A percentile compares a stretch with the other conserved stretches of the same genome.
phyloP scores from a whole-genome alignment of 2,888 invertebrate species.

The Dioctria linearis region DNA sequence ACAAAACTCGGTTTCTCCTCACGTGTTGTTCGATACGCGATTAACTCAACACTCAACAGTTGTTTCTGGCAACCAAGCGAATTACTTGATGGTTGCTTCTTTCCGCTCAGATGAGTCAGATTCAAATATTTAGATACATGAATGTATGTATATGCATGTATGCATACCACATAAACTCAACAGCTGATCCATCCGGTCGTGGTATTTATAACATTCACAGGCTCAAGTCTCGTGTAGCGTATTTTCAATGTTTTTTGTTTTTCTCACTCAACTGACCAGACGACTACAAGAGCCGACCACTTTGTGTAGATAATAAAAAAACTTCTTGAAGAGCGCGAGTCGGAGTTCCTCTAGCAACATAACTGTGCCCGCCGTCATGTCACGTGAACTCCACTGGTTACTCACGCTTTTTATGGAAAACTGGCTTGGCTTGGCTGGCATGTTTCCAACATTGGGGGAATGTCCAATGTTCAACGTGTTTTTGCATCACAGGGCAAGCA shows the following conservation, averaged over 20 bases:
- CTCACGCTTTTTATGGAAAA: background rate
- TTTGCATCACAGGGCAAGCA: background rate
- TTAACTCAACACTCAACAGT: constrained; percentile 46
- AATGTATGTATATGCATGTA: no score
- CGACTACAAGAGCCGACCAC: no score
- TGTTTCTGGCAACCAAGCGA: constrained; percentile 29
- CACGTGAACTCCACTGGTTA: background rate
- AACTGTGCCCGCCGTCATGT: background rate
- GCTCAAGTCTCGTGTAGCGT: no score
- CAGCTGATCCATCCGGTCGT: constrained; percentile 8
- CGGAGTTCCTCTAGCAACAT: no score
- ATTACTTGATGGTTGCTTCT: constrained; percentile 11
- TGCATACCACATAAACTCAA: constrained; percentile 1
- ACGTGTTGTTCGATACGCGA: constrained; percentile 44
- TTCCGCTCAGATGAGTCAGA: constrained; percentile 30
- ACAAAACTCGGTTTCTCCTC: background rate
- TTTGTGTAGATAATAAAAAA: no score
- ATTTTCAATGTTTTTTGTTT: no score
- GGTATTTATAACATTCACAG: no score
- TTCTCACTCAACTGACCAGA: no score
- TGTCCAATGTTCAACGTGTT: background rate
- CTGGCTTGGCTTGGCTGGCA: background rate
- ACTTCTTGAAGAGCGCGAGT: no score
- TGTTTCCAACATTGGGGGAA: background rate
- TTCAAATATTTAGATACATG: no score